A percentile compares a stretch with the other conserved stretches of the same genome.
These are phyloP conservation scores for Drosophila demipolita DNA, from an alignment of 2,888 invertebrate genomes.

Conservation along the genomic window DNA sequence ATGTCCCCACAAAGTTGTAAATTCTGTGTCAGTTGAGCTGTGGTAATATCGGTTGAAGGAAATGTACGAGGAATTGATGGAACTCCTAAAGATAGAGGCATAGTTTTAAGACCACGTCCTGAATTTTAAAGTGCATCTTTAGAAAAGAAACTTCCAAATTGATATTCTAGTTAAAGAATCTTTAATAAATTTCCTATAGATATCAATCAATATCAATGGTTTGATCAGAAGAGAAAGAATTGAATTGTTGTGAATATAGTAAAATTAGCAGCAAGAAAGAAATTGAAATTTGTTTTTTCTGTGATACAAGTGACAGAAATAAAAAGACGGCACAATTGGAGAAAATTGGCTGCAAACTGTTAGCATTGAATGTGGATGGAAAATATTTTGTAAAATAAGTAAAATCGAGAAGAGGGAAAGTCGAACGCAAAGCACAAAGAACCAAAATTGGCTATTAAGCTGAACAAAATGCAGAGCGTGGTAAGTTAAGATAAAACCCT, in stretches of 20 bases:
- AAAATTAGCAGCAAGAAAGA: neutral
- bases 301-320: neutral
- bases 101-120: neutral
- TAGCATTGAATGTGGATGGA: slow-evolving; percentile 55
- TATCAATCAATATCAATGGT: too few relatives aligned
- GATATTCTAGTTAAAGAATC: too few relatives aligned
- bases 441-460: slow-evolving; percentile 68
- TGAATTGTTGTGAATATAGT: too few relatives aligned
- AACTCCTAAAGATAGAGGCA: neutral
- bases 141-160: too few relatives aligned
- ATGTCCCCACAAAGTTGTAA: neutral
- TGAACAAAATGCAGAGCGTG: slow-evolving; percentile 40
- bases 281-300: neutral
- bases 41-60: neutral
- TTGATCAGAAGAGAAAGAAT: too few relatives aligned
- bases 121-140: neutral
- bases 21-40: slow-evolving; percentile 3
- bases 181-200: too few relatives aligned
- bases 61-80: neutral
- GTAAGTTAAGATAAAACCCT: slow-evolving; percentile 38
- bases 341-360: slow-evolving; percentile 57
- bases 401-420: slow-evolving; percentile 26
- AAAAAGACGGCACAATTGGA: slow-evolving; percentile 41
- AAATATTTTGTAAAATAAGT: slow-evolving; percentile 51
- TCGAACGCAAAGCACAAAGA: slow-evolving; percentile 25